These are phyloP conservation scores for Gallinago media DNA, from an alignment of 2,113 vertebrate genomes.

Conservation along the genomic window DNA sequence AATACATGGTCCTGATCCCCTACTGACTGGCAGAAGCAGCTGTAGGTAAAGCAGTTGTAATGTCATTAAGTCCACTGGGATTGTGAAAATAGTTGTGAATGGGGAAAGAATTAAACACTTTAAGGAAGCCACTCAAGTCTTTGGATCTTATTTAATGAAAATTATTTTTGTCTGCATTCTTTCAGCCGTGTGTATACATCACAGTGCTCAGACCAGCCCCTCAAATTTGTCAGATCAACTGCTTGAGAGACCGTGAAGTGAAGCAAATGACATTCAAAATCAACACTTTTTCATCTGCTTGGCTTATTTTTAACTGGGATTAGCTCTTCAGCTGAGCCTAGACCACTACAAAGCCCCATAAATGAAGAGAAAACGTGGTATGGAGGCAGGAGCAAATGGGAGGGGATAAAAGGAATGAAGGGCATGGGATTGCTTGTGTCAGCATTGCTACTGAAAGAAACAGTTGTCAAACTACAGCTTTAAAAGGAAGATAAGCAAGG, in stretches of 20 bases:
- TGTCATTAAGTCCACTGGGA: not conserved
- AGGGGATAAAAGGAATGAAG: not conserved
- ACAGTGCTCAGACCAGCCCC: not conserved
- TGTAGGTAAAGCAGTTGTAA: not conserved
- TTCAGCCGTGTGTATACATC: not conserved
- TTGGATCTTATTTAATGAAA: not conserved
- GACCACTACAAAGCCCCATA: not conserved
- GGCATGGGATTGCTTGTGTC: not conserved
- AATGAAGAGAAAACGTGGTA: not conserved
- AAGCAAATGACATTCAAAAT: not conserved
- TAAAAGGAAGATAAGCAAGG: not conserved
- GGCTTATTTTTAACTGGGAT: not conserved
- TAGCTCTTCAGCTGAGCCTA: not conserved
- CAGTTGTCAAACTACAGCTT: not conserved
- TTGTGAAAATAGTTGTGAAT: not conserved
- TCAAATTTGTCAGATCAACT: not conserved
- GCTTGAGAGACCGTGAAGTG: not conserved
- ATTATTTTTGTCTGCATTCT: not conserved
- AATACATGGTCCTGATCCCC: not conserved
- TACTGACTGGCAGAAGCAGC: not conserved
- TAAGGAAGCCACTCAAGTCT: not conserved
- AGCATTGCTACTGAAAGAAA: not conserved
- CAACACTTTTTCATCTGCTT: not conserved
- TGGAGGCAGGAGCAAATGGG: not conserved
- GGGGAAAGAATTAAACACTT: not conserved